Evolutionary conservation across 1,140 invertebrate genomes (phyloP).

Genomic region (Cydia pomonella): DNA sequence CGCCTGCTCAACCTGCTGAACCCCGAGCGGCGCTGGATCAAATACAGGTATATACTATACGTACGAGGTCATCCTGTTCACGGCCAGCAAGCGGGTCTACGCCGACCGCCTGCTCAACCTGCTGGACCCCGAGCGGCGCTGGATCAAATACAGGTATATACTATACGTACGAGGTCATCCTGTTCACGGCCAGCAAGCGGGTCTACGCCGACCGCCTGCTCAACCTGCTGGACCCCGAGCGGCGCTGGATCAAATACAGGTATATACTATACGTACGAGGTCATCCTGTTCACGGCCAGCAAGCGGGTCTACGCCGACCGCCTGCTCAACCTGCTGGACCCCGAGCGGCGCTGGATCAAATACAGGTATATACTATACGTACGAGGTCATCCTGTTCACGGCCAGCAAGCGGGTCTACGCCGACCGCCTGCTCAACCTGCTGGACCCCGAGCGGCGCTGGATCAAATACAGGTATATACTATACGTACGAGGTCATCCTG

Average conservation of each 20-base stretch:
- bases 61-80: constrained; percentile 98
- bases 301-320: constrained; percentile 98
- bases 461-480: constrained; percentile 89
- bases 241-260: constrained; percentile 93
- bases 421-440: constrained; percentile 95
- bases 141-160: constrained; percentile 91
- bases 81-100: constrained; percentile 97
- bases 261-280: constrained; percentile 90
- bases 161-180: constrained; percentile 94
- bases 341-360: constrained; percentile 93
- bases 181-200: constrained; percentile 97
- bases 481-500: constrained; percentile 96
- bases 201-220: constrained; percentile 97
- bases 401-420: constrained; percentile 98
- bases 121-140: constrained; percentile 92
- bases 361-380: constrained; percentile 85
- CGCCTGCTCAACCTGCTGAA: constrained; percentile 96
- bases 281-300: constrained; percentile 97
- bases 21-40: constrained; percentile 93
- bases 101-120: constrained; percentile 97
- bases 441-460: constrained; percentile 93
- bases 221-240: constrained; percentile 94
- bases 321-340: constrained; percentile 95
- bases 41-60: constrained; percentile 84
- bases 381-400: constrained; percentile 98